Conservation (phyloP, 2,888 invertebrate species). For the Nineta flava region DNA sequence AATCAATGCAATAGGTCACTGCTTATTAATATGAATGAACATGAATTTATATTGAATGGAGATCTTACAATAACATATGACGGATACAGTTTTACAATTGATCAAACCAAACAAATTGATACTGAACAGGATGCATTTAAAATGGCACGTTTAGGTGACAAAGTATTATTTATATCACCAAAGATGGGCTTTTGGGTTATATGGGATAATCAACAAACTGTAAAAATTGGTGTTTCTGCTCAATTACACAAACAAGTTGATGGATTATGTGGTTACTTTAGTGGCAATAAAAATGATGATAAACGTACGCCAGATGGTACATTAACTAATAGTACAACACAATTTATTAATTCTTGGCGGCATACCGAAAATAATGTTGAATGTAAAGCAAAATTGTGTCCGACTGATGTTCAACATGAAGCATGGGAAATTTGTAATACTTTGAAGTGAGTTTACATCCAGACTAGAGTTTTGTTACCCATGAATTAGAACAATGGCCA, state of each 20-base stretch:
- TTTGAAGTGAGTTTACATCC: constrained; percentile 36
- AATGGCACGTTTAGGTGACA: constrained; percentile 51
- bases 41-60: constrained; percentile 40
- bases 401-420: constrained; percentile 39
- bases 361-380: constrained; percentile 31
- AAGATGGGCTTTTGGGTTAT: constrained; percentile 58
- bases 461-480: too few relatives aligned
- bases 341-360: constrained; percentile 67
- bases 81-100: constrained; percentile 42
- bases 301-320: constrained; percentile 51
- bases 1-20: constrained; percentile 46
- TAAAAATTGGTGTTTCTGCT: constrained; percentile 53
- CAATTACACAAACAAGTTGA: constrained; percentile 47
- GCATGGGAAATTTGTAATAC: constrained; percentile 52
- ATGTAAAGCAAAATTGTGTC: constrained; percentile 46
- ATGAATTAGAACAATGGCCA: too few relatives aligned
- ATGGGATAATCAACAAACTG: constrained; percentile 49
- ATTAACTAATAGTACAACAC: constrained; percentile 40
- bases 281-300: constrained; percentile 49
- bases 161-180: constrained; percentile 49
- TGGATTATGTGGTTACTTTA: constrained; percentile 67
- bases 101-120: constrained; percentile 42
- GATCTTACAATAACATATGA: constrained; percentile 51
- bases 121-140: constrained; percentile 45
- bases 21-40: constrained; percentile 41